These are phyloP conservation scores for Acleris laterana DNA, from an alignment of 2,888 invertebrate species.

Conservation along the genomic window DNA sequence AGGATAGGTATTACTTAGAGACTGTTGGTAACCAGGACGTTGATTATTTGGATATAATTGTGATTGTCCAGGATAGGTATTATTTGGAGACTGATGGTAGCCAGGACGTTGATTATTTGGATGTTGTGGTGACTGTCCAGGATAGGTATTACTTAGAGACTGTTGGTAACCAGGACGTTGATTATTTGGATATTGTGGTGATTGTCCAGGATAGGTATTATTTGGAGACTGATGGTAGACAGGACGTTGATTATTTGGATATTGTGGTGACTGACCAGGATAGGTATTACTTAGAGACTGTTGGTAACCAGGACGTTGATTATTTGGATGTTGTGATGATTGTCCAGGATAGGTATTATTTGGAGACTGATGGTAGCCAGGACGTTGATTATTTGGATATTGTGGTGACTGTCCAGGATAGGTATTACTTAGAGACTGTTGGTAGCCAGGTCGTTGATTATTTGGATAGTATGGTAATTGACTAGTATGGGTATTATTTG, in stretches of 20 bases:
- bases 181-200: conserved; percentile 3
- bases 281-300: too few species aligned
- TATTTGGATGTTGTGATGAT: background rate
- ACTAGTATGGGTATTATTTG: conserved; percentile 32
- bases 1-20: background rate
- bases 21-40: background rate
- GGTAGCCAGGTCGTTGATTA: conserved; percentile 1
- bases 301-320: background rate
- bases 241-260: background rate
- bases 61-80: background rate
- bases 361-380: background rate
- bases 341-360: background rate
- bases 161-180: background rate
- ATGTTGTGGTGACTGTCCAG: too few species aligned
- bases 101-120: background rate
- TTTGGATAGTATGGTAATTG: conserved; percentile 30
- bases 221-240: conserved; percentile 3
- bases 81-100: background rate
- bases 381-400: background rate
- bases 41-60: conserved; percentile 1
- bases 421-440: conserved; percentile 1
- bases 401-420: background rate
- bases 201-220: background rate
- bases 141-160: too few species aligned
- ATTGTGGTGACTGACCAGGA: too few species aligned